Percentiles rank a stretch among this genome's conserved stretches.
These are phyloP conservation scores for Eupsittula cactorum DNA, from an alignment of 2,113 vertebrate species.

Conservation along the genomic window DNA sequence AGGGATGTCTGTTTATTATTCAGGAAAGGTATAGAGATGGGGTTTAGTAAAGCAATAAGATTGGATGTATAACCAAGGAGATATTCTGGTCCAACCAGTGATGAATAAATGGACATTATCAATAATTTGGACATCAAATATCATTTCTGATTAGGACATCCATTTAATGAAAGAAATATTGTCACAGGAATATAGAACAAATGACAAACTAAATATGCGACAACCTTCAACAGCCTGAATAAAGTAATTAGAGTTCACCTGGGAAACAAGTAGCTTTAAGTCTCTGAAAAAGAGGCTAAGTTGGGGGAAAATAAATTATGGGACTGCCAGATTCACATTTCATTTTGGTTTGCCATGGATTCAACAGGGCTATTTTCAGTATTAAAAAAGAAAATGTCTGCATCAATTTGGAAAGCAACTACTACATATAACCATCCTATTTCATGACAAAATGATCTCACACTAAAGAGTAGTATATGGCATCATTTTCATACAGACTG, in stretches of 20 bases:
- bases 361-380: neutral
- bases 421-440: neutral
- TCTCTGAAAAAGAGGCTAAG: neutral
- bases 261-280: neutral
- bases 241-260: neutral
- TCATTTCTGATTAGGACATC: neutral
- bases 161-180: neutral
- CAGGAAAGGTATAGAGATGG: neutral
- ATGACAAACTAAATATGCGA: neutral
- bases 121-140: neutral
- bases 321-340: neutral
- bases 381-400: neutral
- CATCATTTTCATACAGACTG: neutral
- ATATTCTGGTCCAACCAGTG: neutral
- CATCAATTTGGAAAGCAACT: neutral
- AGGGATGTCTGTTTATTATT: neutral
- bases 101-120: neutral
- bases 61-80: neutral
- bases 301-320: neutral
- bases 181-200: neutral
- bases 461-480: neutral
- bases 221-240: neutral
- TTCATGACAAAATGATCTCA: neutral
- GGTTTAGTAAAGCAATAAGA: neutral
- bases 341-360: neutral